Base-by-base conservation (phyloP, 2,797 vertebrate species). In the Sardinella longiceps region DNA sequence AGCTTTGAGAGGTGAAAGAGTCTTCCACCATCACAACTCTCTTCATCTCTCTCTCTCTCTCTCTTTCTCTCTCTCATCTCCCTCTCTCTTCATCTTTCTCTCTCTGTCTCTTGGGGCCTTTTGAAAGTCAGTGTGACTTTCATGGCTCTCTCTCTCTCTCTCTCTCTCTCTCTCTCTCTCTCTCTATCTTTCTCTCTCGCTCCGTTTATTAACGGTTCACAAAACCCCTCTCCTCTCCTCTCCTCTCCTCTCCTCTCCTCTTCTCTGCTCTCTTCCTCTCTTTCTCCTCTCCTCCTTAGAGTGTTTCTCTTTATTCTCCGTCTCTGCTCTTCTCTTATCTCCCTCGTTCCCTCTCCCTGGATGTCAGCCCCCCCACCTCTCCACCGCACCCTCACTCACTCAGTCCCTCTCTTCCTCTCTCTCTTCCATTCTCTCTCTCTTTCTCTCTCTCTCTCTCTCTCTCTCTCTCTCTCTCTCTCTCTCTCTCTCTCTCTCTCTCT, bases 111-210 rank as follows among this genome's bases (percentile, higher is more conserved):
- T 10, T 84, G 80, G 66, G 66, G 82, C 81, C 84, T 82, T 2
- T n/a, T 60, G 89, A 91, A 86, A 91, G 90, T 92, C 90, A 91
- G 87, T 3, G 82, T 87, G 83, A 81, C 86, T 86, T 30, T 30
- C 25, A 12, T 63, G 30, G 18, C 63, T 33, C 63, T 74, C 15
- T 74, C 66, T 18, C 60, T 63, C 5, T 25, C n/a, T 63, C 60
- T 63, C 60, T 63, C 88, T 77, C 82, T 85, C 81, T 85, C 88
- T 0, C 9, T 30, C 9, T 66, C 25, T 66, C 60, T 66, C 60
- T 12, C 83, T 70, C 60, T 60, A 81, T 80, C 84, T 81, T 2
- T 25, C 56, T 56, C 80, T 1, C 33, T 81, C 82, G 37, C 25
- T 48, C 66, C 50, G 9, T 80, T 87, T 85, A 85, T 81, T 89